Base-by-base conservation (phyloP, 1,140 invertebrate genomes). In the Drosophila eugracilis region DNA sequence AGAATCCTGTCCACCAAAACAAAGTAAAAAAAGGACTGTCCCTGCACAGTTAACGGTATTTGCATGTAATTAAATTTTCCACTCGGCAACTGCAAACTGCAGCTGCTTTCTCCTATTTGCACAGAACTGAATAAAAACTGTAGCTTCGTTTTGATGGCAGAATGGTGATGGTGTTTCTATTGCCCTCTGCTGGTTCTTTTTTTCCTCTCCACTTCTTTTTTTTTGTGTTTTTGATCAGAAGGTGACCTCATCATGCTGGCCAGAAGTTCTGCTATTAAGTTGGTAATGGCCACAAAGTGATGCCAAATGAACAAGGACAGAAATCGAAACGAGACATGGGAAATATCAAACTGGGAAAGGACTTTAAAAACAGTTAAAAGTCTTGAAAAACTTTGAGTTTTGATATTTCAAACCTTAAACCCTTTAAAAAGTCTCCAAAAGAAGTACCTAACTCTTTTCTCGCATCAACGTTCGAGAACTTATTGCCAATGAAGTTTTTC, bases 21-120 rank as follows among this genome's bases (percentile, higher is more conserved):
- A n/a, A n/a, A n/a, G n/a, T n/a, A n/a, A 47, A 58, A 58, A 58
- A 54, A 19, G 1, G 28, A 76, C 48, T 30, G 36, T 34, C 36
- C 28, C 63, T 37, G 32, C 54, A 55, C 72, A 60, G 77, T 76
- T 76, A 81, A 81, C 72, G 66, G 66, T 81, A 81, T 81, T 81
- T 81, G 78, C 78, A 81, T 81, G 78, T 81, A 81, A 81, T 81
- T 81, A 81, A 81, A 81, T 81, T 81, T 76, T 81, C 60, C 78
- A 81, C 78, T 81, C 75, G 72, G 50, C 70, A 79, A 75, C 75
- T 71, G 75, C 54, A 65, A 78, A 78, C 76, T 79, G 77, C 76
- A 75, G 78, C 77, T 78, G 75, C 63, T 76, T 58, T 81, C 67
- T 62, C 50, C 49, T 79, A 79, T 79, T 79, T 79, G 77, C 71